Evolutionary conservation across 2,113 vertebrate species (phyloP).

Genomic region (Meles meles): DNA sequence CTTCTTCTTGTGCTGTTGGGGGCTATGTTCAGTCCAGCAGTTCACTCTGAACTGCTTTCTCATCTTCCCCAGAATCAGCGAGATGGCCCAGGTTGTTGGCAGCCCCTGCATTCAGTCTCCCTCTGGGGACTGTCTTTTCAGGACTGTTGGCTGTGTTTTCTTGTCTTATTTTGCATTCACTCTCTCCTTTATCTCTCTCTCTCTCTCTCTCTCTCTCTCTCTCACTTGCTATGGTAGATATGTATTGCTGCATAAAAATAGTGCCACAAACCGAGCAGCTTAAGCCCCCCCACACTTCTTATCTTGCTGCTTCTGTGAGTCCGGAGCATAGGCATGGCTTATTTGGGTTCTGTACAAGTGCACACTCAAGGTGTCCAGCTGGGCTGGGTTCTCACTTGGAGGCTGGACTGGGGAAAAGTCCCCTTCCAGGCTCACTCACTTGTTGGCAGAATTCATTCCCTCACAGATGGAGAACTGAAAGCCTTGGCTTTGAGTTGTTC

Average conservation of each 20-base stretch:
- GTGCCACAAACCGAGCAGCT: not conserved
- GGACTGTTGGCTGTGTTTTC: not conserved
- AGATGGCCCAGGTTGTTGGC: not conserved
- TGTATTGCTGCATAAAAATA: not conserved
- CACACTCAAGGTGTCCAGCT: not conserved
- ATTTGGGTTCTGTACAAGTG: not conserved
- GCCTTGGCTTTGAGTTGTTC: not conserved
- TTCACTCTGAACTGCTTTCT: not conserved
- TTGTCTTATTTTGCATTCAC: not conserved
- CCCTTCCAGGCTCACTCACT: not conserved
- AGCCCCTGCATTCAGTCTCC: not conserved
- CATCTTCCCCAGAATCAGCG: not conserved
- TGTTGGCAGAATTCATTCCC: not conserved
- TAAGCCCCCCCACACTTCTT: not conserved
- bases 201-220: not conserved
- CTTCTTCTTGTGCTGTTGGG: not conserved
- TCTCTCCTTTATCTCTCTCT: not conserved
- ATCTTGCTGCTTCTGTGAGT: not conserved
- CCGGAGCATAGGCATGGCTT: not conserved
- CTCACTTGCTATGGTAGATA: not conserved
- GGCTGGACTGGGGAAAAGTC: not conserved
- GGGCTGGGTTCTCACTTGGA: not conserved
- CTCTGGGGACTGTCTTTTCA: not conserved
- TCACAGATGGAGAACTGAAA: not conserved
- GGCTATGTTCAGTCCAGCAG: not conserved